These are phyloP conservation scores for Hydrocynus forskahlii DNA, from an alignment of 2,797 vertebrate genomes.

Conservation along the genomic window DNA sequence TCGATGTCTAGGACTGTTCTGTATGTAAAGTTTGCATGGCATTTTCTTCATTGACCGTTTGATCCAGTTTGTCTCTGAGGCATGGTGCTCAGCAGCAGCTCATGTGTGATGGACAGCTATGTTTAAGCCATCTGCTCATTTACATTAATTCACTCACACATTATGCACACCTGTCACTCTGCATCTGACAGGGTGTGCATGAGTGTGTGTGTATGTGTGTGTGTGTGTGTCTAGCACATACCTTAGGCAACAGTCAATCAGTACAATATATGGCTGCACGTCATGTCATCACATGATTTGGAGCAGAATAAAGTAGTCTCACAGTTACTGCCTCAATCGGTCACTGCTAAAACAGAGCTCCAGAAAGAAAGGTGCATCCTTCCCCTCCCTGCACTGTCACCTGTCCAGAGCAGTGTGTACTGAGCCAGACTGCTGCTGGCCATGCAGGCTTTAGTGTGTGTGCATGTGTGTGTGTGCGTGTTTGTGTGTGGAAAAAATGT, in stretches of 20 bases:
- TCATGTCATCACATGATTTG: neutral
- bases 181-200: constrained; percentile 28
- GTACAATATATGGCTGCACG: neutral
- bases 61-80: constrained; percentile 5
- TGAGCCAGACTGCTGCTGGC: constrained; percentile 24
- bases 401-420: constrained; percentile 18
- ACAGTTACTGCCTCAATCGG: neutral
- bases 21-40: neutral
- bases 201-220: constrained; percentile 12
- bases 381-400: constrained; percentile 21
- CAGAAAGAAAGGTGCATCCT: neutral
- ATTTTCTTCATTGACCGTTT: neutral
- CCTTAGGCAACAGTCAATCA: neutral
- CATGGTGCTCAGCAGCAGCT: constrained; percentile 4
- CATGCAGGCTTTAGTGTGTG: constrained; percentile 1
- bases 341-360: neutral
- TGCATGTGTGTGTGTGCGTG: neutral
- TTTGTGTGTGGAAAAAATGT: neutral
- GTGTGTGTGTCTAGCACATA: neutral
- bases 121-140: constrained; percentile 42
- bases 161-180: constrained; percentile 53
- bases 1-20: neutral
- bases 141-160: constrained; percentile 46
- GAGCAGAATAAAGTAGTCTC: neutral
- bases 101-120: constrained; percentile 47